A percentile compares a stretch with the other conserved stretches of the same genome.
Conservation (phyloP, 2,113 vertebrate genomes). For the Dolichotis patagonum region DNA sequence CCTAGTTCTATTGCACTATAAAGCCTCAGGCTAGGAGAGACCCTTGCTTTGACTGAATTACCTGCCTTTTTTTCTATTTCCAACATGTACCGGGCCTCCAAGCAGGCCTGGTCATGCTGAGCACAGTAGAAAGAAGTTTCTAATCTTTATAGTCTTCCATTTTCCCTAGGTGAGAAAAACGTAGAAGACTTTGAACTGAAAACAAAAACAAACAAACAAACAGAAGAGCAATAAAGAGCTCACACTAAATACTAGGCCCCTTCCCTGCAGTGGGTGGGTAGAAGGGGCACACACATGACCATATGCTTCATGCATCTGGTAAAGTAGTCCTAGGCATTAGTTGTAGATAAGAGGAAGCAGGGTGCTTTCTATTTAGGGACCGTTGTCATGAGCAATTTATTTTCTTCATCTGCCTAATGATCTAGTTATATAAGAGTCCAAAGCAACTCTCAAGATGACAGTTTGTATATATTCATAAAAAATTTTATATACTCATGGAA, state of each 20-base stretch:
- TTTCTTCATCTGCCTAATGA: not conserved
- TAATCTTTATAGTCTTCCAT: not conserved
- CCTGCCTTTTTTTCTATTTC: not conserved
- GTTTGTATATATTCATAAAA: not conserved
- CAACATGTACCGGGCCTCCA: not conserved
- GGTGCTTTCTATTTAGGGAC: not conserved
- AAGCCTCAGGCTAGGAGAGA: not conserved
- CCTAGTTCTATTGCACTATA: not conserved
- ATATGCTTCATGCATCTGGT: not conserved
- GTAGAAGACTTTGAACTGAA: not conserved
- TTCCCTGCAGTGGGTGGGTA: not conserved
- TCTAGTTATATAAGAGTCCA: not conserved
- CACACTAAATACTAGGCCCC: not conserved
- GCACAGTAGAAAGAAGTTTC: not conserved
- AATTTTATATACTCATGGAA: not conserved
- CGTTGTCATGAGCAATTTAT: not conserved
- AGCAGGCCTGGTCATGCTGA: not conserved
- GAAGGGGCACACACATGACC: not conserved
- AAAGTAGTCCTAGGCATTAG: not conserved
- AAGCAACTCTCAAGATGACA: not conserved
- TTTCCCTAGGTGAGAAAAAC: constrained; percentile 25
- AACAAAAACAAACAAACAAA: not conserved
- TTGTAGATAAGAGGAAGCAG: not conserved
- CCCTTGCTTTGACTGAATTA: not conserved
- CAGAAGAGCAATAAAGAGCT: not conserved